These are phyloP conservation scores for Sphaerolaimus hirsutus DNA, from an alignment of 2,888 invertebrate species.

Conservation along the genomic window DNA sequence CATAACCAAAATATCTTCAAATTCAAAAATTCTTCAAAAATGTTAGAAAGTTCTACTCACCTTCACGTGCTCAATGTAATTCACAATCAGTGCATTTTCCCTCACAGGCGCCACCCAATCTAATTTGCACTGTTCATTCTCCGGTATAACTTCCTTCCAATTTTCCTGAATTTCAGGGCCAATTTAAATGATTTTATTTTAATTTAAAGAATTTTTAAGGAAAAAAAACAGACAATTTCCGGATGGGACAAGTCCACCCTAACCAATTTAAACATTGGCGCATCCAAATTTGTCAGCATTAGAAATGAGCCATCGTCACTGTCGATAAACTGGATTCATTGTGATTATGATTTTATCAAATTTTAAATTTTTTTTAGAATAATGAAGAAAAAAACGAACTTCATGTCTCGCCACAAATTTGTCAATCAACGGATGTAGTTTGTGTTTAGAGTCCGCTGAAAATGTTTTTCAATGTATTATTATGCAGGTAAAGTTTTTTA, in stretches of 20 bases:
- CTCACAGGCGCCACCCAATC: slow-evolving; percentile 67
- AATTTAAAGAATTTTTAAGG: slow-evolving; percentile 2
- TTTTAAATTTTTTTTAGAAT: background rate
- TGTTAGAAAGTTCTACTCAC: slow-evolving; percentile 32
- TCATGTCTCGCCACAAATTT: slow-evolving; percentile 80
- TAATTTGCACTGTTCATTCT: slow-evolving; percentile 54
- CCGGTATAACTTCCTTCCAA: no score
- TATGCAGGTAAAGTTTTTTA: no score
- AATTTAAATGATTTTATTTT: background rate
- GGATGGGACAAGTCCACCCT: slow-evolving; percentile 36
- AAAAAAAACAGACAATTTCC: background rate
- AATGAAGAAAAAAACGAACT: slow-evolving; percentile 32
- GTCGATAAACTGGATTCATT: slow-evolving; percentile 51
- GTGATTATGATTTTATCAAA: background rate
- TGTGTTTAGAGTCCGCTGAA: no score
- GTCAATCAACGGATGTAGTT: slow-evolving; percentile 53
- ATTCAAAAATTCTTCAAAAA: background rate
- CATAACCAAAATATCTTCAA: no score
- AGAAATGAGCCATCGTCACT: slow-evolving; percentile 56
- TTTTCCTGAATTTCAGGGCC: background rate
- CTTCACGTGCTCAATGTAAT: slow-evolving; percentile 80
- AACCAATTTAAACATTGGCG: slow-evolving; percentile 68
- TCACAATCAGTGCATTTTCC: slow-evolving; percentile 56
- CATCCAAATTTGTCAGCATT: slow-evolving; percentile 73
- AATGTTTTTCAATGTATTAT: no score